Base-by-base conservation (phyloP, 2,888 invertebrate species). In the Ctena decussata region DNA sequence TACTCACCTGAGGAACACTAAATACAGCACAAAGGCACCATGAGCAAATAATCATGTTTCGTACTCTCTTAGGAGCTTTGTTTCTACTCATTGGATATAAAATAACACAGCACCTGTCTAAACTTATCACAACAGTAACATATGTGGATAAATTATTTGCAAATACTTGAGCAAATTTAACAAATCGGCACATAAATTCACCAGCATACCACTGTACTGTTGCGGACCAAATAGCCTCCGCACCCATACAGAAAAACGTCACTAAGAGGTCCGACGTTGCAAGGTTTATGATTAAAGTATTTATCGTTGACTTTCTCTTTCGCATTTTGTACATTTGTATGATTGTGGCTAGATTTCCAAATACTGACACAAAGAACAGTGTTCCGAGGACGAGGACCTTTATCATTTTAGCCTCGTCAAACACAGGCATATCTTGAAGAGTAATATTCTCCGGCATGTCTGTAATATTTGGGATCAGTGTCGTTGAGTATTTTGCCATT, bases 181-280 rank as follows among this genome's bases (percentile, higher is more conserved):
- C 97, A 77, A 98, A 90, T 96, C 98, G 98, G 96, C 98, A 98
- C 65, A 97, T 97, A 15, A 97, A 95, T 93, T 98, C 97, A 1
- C 98, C 98, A 21, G 97, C 98, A 71, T 97, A 96, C 98, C 98
- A 98, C 86, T 97, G 97, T 0, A 98, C 98, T 0, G 97, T 97
- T 78, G 97, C 97, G 60, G 97, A 97, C 98, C 98, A 98, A 0
- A 97, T 97, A 0, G 98, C 97, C 93, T 98, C 98, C 0, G 98
- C 98, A 3, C 97, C 97, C 86, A 98, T 97, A 94, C 98, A 98
- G 95, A 98, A 98, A 71, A 98, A 96, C 0, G 98, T 98, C 6
- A 98, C 98, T 37, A 98, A 96, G 24, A 98, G 96, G 96, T 98
- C 98, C 0, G 98, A 98, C 74, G 98, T 97, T 21, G 98, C 98